Evolutionary conservation across 2,113 vertebrate genomes (phyloP), one percentile per base, ranked within the genome.

Genomic region (Thamnophis sirtalis): DNA sequence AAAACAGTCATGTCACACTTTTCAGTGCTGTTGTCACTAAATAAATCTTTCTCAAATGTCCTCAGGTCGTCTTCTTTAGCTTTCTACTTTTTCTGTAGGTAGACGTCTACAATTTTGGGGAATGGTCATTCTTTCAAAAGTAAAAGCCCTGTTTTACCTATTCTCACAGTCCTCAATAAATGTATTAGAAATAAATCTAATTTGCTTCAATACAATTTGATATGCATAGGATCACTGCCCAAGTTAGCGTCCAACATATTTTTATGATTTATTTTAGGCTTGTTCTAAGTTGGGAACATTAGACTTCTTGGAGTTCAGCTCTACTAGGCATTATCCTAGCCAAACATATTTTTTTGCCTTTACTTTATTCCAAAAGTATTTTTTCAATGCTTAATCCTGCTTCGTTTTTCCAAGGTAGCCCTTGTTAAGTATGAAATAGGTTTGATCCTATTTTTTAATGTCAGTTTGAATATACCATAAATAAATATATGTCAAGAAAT

Each of bases 41-140:
- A 93, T 24, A 89, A 89, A 94, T 85, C 91, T 92, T 94, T 92
- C 84, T 93, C 80, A 94, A 94, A 94, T 24, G 22, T 24, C 93
- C 56, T 1, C 48, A 1, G 73, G 48, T 91, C 87, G 50, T 80
- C 93, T 91, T 92, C 9, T 92, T 92, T 0, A 90, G 28, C 24
- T 84, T 93, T 94, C 55, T 19, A 8, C 38, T 93, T 90, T 6
- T 84, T 84, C 38, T 63, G 24, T 53, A 88, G 26, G 43, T 3
- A 3, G 26, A 94, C 58, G 48, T 54, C n/a, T 15, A 1, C 50
- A 94, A 86, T 10, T 49, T 33, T 28, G 11, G 60, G 26, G 48
- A 91, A 80, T 56, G 49, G 21, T 89, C 60, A 55, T 33, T 49
- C 19, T 38, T 54, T 48, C 56, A 56, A 56, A 73, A 17, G 33